These are phyloP conservation scores for Agelaius phoeniceus DNA, from an alignment of 2,113 vertebrate species.

Conservation along the genomic window DNA sequence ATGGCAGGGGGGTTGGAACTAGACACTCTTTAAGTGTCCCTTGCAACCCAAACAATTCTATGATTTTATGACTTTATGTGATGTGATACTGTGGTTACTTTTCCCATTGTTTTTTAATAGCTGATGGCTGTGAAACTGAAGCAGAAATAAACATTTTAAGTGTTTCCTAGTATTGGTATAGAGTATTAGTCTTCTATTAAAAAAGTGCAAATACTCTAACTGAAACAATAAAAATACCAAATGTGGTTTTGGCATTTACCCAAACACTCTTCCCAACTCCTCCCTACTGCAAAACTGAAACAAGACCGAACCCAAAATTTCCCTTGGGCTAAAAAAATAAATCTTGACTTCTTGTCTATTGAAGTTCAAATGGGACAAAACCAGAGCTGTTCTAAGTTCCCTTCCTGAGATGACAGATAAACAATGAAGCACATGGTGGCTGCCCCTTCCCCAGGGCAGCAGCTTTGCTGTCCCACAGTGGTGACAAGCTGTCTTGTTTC, in stretches of 20 bases:
- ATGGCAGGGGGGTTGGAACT: too few species aligned
- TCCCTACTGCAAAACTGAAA: background rate
- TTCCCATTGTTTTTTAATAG: background rate
- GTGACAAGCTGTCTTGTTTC: background rate
- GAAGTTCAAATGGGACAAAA: background rate
- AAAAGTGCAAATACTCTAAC: background rate
- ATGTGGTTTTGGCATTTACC: background rate
- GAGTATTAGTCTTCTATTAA: background rate
- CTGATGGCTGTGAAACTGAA: background rate
- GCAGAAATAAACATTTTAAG: background rate
- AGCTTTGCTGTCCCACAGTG: background rate
- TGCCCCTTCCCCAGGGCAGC: background rate
- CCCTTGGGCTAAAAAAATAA: background rate
- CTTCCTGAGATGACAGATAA: background rate
- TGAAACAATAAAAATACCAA: background rate
- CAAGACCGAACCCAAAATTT: background rate
- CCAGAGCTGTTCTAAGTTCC: background rate
- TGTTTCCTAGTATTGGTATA: background rate
- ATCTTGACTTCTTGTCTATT: background rate
- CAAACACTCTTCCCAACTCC: fast-evolving
- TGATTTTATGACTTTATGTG: background rate
- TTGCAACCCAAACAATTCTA: background rate
- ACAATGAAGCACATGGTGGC: fast-evolving
- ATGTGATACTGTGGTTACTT: background rate
- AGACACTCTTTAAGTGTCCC: background rate